phyloP scores from a whole-genome alignment of 2,888 invertebrate species.

The Ptychoptera albimana region DNA sequence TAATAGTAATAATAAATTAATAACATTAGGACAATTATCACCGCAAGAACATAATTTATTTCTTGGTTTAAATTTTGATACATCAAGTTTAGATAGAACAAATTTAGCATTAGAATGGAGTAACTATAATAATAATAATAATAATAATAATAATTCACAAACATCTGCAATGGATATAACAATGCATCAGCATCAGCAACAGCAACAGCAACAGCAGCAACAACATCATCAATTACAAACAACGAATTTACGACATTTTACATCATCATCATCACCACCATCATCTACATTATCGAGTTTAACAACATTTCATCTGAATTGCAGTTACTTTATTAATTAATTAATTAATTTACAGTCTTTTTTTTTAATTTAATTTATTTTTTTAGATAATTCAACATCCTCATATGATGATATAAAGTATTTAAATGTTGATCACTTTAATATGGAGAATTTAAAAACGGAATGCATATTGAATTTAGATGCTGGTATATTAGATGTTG shows the following conservation, averaged over 20 bases:
- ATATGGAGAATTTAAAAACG: conserved; percentile 30
- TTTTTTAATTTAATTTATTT: conserved; percentile 3
- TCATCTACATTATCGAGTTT: conserved; percentile 3
- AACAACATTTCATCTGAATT: background rate
- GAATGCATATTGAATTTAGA: conserved; percentile 31
- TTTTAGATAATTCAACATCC: conserved; percentile 21
- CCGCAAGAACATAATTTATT: conserved; percentile 23
- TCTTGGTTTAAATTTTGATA: conserved; percentile 29
- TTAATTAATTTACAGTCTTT: too few relatives aligned
- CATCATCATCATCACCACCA: conserved; percentile 4
- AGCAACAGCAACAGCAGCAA: background rate
- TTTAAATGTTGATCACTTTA: conserved; percentile 30
- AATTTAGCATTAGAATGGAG: conserved; percentile 28
- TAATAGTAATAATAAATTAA: conserved; percentile 13
- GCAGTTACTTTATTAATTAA: background rate
- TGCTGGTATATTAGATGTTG: conserved; percentile 17
- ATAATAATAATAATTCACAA: background rate
- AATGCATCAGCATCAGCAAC: conserved; percentile 2
- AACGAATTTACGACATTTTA: background rate
- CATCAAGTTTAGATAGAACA: conserved; percentile 25
- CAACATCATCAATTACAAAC: conserved; percentile 7
- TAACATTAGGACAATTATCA: conserved; percentile 27
- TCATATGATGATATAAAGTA: conserved; percentile 31
- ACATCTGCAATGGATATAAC: background rate
- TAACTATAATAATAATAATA: background rate